A percentile compares a stretch with the other conserved stretches of the same genome.
Evolutionary conservation across 2,797 vertebrate genomes (phyloP).

Genomic region (Phrynocephalus vlangalii): DNA sequence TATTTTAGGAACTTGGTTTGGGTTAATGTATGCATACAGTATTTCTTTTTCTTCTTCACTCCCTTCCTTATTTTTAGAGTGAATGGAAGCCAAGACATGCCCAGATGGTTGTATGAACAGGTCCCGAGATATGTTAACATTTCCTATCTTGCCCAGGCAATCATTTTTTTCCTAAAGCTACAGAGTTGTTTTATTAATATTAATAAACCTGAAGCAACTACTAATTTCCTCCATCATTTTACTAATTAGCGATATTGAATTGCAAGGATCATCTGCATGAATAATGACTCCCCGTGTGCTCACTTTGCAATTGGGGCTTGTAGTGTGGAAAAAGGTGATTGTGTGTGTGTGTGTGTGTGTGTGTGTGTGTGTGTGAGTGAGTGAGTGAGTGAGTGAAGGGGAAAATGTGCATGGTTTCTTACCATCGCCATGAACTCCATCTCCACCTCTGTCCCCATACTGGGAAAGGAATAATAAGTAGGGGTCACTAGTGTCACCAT

Average conservation of each 20-base stretch:
- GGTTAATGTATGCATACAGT: background rate
- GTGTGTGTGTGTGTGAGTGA: too few relatives aligned
- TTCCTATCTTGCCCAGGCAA: slow-evolving; percentile 53
- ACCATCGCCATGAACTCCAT: background rate
- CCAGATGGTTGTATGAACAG: slow-evolving; percentile 16
- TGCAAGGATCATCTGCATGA: slow-evolving; percentile 80
- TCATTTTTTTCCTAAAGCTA: slow-evolving; percentile 69
- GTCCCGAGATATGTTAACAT: background rate
- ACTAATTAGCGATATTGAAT: slow-evolving; percentile 83
- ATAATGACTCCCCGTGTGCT: slow-evolving; percentile 74
- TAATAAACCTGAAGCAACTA: slow-evolving; percentile 80
- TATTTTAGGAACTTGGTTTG: slow-evolving; percentile 24
- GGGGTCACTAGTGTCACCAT: background rate
- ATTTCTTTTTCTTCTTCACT: background rate
- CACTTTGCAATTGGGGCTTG: slow-evolving; percentile 50
- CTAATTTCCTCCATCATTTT: slow-evolving; percentile 83
- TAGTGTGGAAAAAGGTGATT: slow-evolving; percentile 40
- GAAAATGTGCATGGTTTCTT: background rate
- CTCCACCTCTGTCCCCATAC: background rate
- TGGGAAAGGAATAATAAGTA: slow-evolving; percentile 21
- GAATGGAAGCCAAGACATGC: background rate
- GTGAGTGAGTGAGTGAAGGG: background rate
- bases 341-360: too few relatives aligned
- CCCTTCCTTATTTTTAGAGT: background rate
- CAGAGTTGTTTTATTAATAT: slow-evolving; percentile 82